Percentiles rank a stretch among this genome's conserved stretches.
Conservation (phyloP, 2,888 invertebrate species). For the Acheta domesticus region DNA sequence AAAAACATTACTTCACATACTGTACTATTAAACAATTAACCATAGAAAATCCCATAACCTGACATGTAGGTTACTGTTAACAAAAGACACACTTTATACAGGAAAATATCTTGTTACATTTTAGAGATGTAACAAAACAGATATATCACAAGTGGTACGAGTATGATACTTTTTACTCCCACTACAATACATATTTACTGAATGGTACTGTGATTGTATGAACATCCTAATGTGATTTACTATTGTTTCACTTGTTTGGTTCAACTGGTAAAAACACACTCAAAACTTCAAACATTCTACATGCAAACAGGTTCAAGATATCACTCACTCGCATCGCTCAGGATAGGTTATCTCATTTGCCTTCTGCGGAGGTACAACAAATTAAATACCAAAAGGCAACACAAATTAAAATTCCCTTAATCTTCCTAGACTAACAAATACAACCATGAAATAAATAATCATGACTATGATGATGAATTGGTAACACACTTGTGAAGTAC, state of each 20-base stretch:
- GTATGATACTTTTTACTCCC: not conserved
- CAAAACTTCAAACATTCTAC: slow-evolving; percentile 31
- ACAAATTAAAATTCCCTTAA: not conserved
- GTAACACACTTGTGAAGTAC: slow-evolving; percentile 4
- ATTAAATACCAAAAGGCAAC: not conserved
- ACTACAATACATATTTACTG: not conserved
- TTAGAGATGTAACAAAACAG: not conserved
- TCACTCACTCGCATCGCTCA: slow-evolving; percentile 30
- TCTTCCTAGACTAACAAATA: not conserved
- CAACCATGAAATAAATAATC: slow-evolving; percentile 18
- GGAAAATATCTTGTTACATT: slow-evolving; percentile 1
- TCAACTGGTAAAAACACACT: slow-evolving; percentile 27
- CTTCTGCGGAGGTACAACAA: not conserved
- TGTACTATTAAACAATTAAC: slow-evolving; percentile 10
- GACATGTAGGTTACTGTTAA: slow-evolving; percentile 9
- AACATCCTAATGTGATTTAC: slow-evolving; percentile 3
- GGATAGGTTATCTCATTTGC: not conserved
- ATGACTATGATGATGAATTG: slow-evolving; percentile 18
- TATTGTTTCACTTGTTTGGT: slow-evolving; percentile 18
- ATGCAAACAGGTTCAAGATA: slow-evolving; percentile 27
- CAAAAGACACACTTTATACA: slow-evolving; percentile 10
- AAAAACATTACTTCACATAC: slow-evolving; percentile 11
- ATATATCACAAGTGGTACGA: slow-evolving; percentile 18
- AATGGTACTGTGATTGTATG: not conserved
- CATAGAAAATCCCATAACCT: slow-evolving; percentile 18